These are phyloP conservation scores for Ridgeia piscesae DNA, from an alignment of 1,140 invertebrate species.

Conservation along the genomic window DNA sequence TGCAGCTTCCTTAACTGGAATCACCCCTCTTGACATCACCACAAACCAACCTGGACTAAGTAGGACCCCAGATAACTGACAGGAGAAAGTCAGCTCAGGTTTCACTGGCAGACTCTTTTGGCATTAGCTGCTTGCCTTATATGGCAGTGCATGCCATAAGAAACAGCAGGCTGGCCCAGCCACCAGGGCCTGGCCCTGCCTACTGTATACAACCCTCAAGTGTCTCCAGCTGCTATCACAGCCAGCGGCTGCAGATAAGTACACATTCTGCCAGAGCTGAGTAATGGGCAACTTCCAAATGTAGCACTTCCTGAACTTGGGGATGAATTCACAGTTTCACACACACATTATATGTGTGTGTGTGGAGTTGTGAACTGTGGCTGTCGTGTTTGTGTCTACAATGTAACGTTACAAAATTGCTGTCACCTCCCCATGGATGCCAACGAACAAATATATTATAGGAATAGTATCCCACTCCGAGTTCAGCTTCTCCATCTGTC, in stretches of 20 bases:
- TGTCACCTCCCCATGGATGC: not conserved
- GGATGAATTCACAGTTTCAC: not conserved
- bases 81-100: not conserved
- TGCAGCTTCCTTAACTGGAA: not conserved
- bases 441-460: too few relatives aligned
- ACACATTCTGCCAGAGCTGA: not conserved
- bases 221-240: not conserved
- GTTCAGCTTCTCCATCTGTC: too few relatives aligned
- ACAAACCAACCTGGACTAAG: not conserved
- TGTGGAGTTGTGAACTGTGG: too few relatives aligned
- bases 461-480: too few relatives aligned
- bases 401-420: not conserved
- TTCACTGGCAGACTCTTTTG: not conserved
- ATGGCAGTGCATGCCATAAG: not conserved
- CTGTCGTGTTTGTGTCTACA: not conserved
- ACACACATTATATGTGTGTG: not conserved
- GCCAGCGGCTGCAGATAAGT: not conserved
- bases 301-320: not conserved
- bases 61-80: not conserved
- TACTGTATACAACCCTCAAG: not conserved
- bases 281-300: conserved; percentile 1
- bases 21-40: not conserved
- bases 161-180: not conserved
- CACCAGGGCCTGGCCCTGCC: not conserved
- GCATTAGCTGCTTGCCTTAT: not conserved